Conservation (phyloP, 2,113 vertebrate species). For the Eudorcas thomsonii region DNA sequence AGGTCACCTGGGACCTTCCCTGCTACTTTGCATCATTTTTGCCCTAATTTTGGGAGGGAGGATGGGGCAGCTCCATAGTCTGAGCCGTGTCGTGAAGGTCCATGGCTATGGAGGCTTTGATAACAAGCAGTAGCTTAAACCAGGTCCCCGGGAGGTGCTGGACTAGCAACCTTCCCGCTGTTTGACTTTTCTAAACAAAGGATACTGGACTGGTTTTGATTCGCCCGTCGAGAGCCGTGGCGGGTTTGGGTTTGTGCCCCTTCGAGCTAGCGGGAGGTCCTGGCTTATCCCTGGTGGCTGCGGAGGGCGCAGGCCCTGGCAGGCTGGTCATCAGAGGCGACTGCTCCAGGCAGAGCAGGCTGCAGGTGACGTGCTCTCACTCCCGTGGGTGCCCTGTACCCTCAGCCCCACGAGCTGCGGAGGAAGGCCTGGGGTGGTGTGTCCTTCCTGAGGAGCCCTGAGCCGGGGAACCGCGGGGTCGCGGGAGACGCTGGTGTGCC, state of each 20-base stretch:
- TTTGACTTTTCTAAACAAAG: neutral
- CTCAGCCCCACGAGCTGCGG: neutral
- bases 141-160: neutral
- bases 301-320: neutral
- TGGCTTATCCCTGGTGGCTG: accelerated
- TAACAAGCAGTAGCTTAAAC: neutral
- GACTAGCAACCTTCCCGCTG: neutral
- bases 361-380: neutral
- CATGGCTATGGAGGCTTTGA: accelerated
- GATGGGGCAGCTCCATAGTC: neutral
- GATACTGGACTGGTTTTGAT: neutral
- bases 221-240: neutral
- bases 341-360: neutral
- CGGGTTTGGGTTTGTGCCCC: neutral
- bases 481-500: neutral
- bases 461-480: accelerated
- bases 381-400: neutral
- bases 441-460: neutral
- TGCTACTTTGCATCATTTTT: accelerated
- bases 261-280: neutral
- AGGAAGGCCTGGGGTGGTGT: neutral
- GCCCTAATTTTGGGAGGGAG: neutral
- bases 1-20: accelerated
- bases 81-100: accelerated
- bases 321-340: accelerated